These are phyloP conservation scores for Bombus haemorrhoidalis DNA, from an alignment of 1,140 invertebrate genomes.

Conservation along the genomic window DNA sequence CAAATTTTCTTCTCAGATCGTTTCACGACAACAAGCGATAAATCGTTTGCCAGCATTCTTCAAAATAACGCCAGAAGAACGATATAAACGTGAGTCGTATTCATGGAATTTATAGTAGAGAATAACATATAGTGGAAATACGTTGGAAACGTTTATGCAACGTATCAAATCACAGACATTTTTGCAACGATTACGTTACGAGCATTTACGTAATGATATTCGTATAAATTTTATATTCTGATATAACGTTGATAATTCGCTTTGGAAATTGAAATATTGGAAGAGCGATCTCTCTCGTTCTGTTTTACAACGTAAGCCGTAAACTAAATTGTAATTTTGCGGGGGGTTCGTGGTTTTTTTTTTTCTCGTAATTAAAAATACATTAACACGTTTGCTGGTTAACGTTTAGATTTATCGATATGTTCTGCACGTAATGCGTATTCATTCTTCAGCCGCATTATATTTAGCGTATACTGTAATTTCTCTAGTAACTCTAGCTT, in stretches of 20 bases:
- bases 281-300: background rate
- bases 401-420: constrained; percentile 16
- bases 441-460: constrained; percentile 4
- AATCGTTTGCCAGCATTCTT: background rate
- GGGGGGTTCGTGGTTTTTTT: background rate
- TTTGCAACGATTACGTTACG: no score
- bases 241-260: background rate
- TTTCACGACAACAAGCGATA: background rate
- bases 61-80: background rate
- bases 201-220: no score
- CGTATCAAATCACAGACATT: no score
- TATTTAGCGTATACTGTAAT: background rate
- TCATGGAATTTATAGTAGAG: no score
- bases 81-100: no score
- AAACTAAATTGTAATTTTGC: background rate
- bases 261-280: background rate
- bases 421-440: background rate
- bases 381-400: constrained; percentile 18
- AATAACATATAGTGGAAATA: no score
- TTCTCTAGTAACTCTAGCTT: background rate
- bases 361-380: background rate
- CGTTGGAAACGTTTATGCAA: no score
- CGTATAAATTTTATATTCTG: no score
- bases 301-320: background rate
- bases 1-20: background rate